phyloP scores from a whole-genome alignment of 2,797 vertebrate species.

The Gorsachius magnificus region DNA sequence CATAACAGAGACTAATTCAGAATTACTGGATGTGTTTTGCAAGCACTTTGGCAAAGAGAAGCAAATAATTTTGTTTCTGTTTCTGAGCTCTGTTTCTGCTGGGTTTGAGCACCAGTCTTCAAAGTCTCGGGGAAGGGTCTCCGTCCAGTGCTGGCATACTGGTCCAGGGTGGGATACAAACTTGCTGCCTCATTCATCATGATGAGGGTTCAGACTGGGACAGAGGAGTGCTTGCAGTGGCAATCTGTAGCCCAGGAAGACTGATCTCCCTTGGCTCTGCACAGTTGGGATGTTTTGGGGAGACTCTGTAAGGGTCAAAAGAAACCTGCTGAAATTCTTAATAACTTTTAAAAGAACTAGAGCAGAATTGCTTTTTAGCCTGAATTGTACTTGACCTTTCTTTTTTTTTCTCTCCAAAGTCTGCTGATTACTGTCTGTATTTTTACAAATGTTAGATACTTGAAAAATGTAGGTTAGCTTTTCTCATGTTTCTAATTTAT shows the following conservation, averaged over 20 bases:
- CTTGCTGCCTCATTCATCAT: not conserved
- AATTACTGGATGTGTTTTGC: not conserved
- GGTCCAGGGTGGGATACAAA: not conserved
- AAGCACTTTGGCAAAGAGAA: not conserved
- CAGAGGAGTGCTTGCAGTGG: not conserved
- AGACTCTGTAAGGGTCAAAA: not conserved
- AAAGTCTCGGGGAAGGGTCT: not conserved
- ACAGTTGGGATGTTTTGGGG: not conserved
- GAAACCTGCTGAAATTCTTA: not conserved
- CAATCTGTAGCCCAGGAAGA: not conserved
- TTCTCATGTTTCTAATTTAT: not conserved
- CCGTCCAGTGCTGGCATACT: not conserved
- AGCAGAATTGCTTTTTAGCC: not conserved
- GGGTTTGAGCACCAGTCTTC: not conserved
- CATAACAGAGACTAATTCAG: not conserved
- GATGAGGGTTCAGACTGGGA: not conserved
- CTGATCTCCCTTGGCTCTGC: not conserved
- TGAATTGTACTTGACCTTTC: not conserved
- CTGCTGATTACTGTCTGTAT: not conserved
- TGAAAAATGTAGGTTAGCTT: not conserved
- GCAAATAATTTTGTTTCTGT: not conserved
- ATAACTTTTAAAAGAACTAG: not conserved
- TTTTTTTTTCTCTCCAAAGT: rapidly evolving
- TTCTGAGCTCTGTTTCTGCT: not conserved
- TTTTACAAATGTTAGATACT: not conserved